Conservation (phyloP, 2,797 vertebrate genomes). For the Oophaga sylvatica region DNA sequence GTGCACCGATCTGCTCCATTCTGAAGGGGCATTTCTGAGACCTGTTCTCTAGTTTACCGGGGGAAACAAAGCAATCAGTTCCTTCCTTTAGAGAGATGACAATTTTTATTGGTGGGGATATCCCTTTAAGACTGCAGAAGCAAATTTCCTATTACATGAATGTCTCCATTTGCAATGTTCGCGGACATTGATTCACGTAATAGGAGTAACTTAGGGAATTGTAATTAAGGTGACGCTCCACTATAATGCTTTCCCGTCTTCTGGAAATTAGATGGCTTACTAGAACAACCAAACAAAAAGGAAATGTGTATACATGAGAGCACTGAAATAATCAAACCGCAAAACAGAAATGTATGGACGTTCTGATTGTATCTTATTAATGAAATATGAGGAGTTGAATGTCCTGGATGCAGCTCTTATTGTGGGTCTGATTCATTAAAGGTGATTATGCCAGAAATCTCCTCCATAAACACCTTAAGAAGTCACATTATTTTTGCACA, state of each 20-base stretch:
- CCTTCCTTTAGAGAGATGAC: too few relatives aligned
- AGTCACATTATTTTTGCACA: too few relatives aligned
- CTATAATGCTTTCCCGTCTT: neutral
- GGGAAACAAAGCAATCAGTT: too few relatives aligned
- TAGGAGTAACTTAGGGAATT: neutral
- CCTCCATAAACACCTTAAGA: too few relatives aligned
- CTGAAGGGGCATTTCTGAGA: too few relatives aligned
- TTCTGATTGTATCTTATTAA: neutral
- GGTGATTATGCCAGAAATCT: too few relatives aligned
- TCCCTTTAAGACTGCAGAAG: too few relatives aligned
- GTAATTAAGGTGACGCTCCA: neutral
- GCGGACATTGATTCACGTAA: neutral
- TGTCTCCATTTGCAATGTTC: neutral
- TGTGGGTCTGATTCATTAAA: too few relatives aligned
- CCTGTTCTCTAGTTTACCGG: too few relatives aligned
- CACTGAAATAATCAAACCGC: neutral
- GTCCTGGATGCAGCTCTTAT: neutral
- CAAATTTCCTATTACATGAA: neutral
- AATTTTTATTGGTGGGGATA: too few relatives aligned
- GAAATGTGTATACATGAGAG: neutral
- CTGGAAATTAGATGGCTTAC: neutral
- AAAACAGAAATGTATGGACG: slow-evolving; percentile 3
- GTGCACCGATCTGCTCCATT: too few relatives aligned
- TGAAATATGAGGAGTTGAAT: neutral
- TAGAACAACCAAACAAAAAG: neutral